Base-by-base conservation (phyloP, 2,797 vertebrate genomes). In the Leuciscus waleckii region DNA sequence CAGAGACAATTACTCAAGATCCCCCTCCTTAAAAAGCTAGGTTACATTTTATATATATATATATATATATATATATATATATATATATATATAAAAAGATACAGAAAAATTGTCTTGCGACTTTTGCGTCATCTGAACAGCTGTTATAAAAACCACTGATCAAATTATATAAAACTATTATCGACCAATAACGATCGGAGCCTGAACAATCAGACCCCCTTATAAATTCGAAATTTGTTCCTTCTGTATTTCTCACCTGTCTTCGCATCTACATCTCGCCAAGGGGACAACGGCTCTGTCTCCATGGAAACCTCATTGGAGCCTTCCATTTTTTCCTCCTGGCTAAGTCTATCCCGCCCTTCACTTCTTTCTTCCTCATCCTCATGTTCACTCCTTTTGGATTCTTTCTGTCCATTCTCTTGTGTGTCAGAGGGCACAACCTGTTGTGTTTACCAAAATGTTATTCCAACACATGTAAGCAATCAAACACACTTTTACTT, bases 341-440 rank as follows among this genome's bases (percentile, higher is more conserved):
- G 91, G 41, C 51, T 83, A 79, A 81, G 86, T 79, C 82, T 87
- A 21, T 85, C 90, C 77, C 90, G 92, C 35, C 41, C n/a, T 5
- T 93, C 92, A 71, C 58, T 91, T 39, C 93, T 93, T 79, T 93
- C 94, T 39, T 88, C 37, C 69, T 85, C 81, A 69, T 96, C 95
- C 73, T 96, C 96, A 37, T 89, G 92, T 35, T 90, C 91, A 84
- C 89, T 93, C 70, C 90, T 93, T 91, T 94, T 95, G 0, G 89
- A 65, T 68, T 95, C 95, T 41, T 96, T 95, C 88, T 97, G 95
- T n/a, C 97, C 97, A 75, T 97, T 98, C 92, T 97, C 97, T 88
- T 97, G 96, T 63, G 93, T 95, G 86, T 97, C 96, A 0, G 93
- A 87, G 17, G 95, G 94, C 16, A 98, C 97, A 82, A 97, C 96